Percentiles rank a stretch among this genome's conserved stretches.
phyloP scores from a whole-genome alignment of 1,140 invertebrate species.

The Homarus americanus region DNA sequence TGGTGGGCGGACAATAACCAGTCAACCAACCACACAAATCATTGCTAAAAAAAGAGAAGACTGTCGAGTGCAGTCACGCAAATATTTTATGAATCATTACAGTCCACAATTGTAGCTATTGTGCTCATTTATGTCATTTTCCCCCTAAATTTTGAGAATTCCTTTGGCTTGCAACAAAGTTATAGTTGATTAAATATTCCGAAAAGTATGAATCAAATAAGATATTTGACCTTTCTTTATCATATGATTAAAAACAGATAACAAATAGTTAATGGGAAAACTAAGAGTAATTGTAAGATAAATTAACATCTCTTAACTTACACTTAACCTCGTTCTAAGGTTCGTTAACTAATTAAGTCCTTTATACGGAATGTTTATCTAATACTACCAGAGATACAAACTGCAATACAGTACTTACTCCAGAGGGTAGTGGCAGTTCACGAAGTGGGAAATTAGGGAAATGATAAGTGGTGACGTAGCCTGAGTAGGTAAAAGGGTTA shows the following conservation, averaged over 20 bases:
- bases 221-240: neutral
- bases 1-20: neutral
- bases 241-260: neutral
- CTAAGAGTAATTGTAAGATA: too few species aligned
- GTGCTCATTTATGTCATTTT: neutral
- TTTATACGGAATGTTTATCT: too few species aligned
- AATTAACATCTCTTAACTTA: too few species aligned
- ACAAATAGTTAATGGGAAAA: neutral
- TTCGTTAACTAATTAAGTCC: too few species aligned
- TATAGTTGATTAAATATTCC: neutral
- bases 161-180: neutral
- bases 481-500: too few species aligned
- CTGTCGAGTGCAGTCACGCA: neutral
- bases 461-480: too few species aligned
- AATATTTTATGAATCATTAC: neutral
- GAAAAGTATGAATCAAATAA: neutral
- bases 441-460: too few species aligned
- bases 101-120: neutral
- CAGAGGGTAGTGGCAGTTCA: too few species aligned
- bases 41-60: neutral
- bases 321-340: too few species aligned
- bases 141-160: neutral
- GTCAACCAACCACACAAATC: neutral
- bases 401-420: too few species aligned
- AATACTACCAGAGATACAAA: too few species aligned